Evolutionary conservation across 1,140 invertebrate species (phyloP).

Genomic region (Panulirus ornatus): DNA sequence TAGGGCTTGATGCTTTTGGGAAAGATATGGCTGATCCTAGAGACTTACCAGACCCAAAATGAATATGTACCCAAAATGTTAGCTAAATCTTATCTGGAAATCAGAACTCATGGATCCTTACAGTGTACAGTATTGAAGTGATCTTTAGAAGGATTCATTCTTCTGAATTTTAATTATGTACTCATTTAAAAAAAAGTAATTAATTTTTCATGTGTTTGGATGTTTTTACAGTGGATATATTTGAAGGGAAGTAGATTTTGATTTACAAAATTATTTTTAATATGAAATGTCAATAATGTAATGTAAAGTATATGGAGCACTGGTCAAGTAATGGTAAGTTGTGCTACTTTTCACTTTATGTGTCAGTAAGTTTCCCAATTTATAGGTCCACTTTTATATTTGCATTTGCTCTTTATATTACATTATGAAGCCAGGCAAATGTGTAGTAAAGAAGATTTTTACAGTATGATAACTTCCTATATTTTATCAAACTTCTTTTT

Average conservation of each 20-base stretch:
- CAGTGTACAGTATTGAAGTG: not conserved
- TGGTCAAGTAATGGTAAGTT: not conserved
- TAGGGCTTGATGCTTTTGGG: too few relatives aligned
- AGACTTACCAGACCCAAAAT: not conserved
- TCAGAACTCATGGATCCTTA: not conserved
- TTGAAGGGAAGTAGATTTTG: not conserved
- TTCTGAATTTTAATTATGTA: not conserved
- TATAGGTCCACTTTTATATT: slow-evolving; percentile 18
- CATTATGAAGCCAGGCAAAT: not conserved
- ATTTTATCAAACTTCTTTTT: slow-evolving; percentile 26
- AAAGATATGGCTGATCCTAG: not conserved
- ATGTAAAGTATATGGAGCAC: not conserved
- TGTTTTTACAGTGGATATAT: not conserved
- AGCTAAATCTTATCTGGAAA: not conserved
- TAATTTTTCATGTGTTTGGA: not conserved
- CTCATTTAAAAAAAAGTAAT: too few relatives aligned
- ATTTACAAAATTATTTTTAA: not conserved
- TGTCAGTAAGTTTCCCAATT: not conserved
- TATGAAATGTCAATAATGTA: not conserved
- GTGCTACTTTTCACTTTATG: not conserved
- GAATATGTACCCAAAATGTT: not conserved
- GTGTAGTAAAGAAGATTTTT: slow-evolving; percentile 6
- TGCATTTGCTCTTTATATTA: not conserved
- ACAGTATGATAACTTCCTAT: slow-evolving; percentile 1
- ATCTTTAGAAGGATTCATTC: not conserved